phyloP scores from a whole-genome alignment of 2,888 invertebrate genomes.

The Hipparchia sbordonii region DNA sequence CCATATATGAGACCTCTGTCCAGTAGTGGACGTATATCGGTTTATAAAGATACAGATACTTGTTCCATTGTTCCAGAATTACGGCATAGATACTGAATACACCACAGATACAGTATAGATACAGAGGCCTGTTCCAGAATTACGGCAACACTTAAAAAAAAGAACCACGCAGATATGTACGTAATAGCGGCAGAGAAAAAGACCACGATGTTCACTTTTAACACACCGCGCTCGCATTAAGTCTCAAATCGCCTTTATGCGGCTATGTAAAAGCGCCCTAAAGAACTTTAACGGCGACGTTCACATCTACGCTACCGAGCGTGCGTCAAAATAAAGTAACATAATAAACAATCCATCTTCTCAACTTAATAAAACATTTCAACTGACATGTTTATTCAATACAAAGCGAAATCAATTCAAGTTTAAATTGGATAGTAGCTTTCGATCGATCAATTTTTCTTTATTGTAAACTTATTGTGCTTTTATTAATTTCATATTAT shows the following conservation, averaged over 20 bases:
- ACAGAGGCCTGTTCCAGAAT: background rate
- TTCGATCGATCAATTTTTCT: background rate
- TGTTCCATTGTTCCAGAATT: too few species aligned
- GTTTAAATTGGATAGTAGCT: background rate
- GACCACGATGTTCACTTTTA: conserved; percentile 29
- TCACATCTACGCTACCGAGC: conserved; percentile 2
- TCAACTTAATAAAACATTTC: background rate
- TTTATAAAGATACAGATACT: too few species aligned
- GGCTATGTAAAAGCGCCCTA: conserved; percentile 28
- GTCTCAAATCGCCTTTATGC: conserved; percentile 32
- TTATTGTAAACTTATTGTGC: background rate
- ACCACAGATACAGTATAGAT: too few species aligned
- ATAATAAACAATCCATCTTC: background rate
- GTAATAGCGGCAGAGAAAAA: conserved; percentile 20
- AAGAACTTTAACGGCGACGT: conserved; percentile 10
- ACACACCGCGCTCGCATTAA: conserved; percentile 28
- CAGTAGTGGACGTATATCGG: too few species aligned
- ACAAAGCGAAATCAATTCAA: background rate
- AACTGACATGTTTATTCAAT: background rate
- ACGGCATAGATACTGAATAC: too few species aligned
- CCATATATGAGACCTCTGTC: too few species aligned
- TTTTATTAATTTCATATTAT: background rate
- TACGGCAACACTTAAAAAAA: conserved; percentile 16
- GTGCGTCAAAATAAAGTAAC: background rate
- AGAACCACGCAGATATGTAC: conserved; percentile 12